Evolutionary conservation across 2,797 vertebrate genomes (phyloP), one percentile per base, ranked within the genome.

Genomic region (Echiichthys vipera): DNA sequence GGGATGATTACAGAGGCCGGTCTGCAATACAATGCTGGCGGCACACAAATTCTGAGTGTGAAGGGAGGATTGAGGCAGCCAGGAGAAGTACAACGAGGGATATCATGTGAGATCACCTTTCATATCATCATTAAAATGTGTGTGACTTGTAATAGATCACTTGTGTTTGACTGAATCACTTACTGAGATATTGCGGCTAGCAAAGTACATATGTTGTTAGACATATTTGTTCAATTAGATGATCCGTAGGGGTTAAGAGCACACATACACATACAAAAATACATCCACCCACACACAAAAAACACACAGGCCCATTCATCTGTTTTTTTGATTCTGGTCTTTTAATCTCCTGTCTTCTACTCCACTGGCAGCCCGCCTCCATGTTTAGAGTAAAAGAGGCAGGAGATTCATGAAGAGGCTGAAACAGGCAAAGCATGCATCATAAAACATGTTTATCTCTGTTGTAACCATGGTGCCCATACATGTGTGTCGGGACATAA

Each of bases 321-420:
- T 88, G 86, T 83, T 90, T 91, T n/a, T 91, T 89, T 89, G 74
- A 91, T 91, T 90, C 84, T 87, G 81, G 84, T 85, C n/a, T n/a
- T 71, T 83, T 93, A 92, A 92, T 91, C 92, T 91, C 77, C 84
- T 81, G 83, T 88, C 81, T 89, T 84, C 71, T 77, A 72, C 81
- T 88, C 71, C 37, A 54, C 85, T 79, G 85, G 80, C 84, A 85
- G 84, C 87, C 89, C 70, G 70, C 89, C 91, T 92, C 81, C 74
- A 81, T 75, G 89, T 12, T 93, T 91, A 90, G 80, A 49, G 54
- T 54, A 84, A 90, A 90, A 90, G 84, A 86, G 81, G 74, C 59
- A 84, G 71, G 78, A 81, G 84, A 85, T 81, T 86, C 32, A 51
- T 42, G 65, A 86, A 78, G 80, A 85, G 81, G 72, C 65, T 88